Conservation (phyloP, 2,113 vertebrate genomes). For the Ia io region DNA sequence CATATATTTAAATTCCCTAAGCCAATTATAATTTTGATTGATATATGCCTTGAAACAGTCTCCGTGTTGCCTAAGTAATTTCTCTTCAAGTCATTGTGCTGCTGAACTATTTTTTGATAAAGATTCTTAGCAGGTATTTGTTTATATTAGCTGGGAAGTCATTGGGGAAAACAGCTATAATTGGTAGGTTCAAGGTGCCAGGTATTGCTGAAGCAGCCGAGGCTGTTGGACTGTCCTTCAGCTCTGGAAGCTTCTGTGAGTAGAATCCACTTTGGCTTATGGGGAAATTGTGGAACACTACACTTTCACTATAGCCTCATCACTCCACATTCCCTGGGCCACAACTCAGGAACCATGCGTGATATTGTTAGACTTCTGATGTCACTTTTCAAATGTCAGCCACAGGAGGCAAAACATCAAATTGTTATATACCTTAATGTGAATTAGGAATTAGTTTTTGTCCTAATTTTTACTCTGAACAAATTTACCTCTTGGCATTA, state of each 20-base stretch:
- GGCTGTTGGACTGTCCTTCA: not conserved
- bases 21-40: not conserved
- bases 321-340: not conserved
- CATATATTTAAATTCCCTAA: not conserved
- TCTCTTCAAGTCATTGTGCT: not conserved
- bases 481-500: not conserved
- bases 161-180: not conserved
- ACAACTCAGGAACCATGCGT: not conserved
- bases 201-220: not conserved
- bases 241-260: not conserved
- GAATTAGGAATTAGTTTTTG: not conserved
- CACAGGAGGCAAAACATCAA: not conserved
- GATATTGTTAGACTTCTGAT: not conserved
- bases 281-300: not conserved
- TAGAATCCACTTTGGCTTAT: not conserved
- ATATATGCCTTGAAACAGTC: not conserved
- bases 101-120: not conserved
- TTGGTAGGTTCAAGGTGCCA: not conserved
- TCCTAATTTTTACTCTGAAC: not conserved
- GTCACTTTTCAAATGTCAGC: not conserved
- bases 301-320: not conserved
- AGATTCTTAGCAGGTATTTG: not conserved
- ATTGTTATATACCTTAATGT: not conserved
- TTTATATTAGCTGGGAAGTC: not conserved
- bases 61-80: not conserved